Conservation (phyloP, 2,888 invertebrate species). For the Dinocampus coccinellae region DNA sequence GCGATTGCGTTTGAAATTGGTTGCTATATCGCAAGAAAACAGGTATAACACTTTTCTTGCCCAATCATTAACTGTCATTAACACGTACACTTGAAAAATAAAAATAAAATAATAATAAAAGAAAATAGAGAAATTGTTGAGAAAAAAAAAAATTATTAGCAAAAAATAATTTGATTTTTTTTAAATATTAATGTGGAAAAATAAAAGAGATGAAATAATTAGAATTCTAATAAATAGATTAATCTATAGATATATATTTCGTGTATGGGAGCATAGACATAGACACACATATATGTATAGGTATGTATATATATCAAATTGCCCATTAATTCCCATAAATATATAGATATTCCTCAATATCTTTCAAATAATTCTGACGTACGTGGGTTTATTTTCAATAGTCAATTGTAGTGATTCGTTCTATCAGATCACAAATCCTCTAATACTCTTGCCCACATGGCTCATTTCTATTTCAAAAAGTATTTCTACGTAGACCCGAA, state of each 20-base stretch:
- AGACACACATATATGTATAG: no score
- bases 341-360: not conserved
- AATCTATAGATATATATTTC: no score
- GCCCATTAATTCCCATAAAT: constrained; percentile 21
- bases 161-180: not conserved
- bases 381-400: constrained; percentile 41
- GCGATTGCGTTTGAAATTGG: constrained; percentile 4
- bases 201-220: not conserved
- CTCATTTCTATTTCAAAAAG: not conserved
- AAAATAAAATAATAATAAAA: not conserved
- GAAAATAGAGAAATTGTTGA: not conserved
- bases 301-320: no score
- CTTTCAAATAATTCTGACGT: constrained; percentile 24
- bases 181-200: not conserved
- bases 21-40: not conserved
- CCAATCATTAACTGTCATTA: constrained; percentile 32
- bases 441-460: constrained; percentile 24
- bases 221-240: no score
- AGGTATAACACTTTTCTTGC: constrained; percentile 1
- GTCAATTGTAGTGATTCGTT: constrained; percentile 40
- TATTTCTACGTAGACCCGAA: not conserved
- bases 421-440: constrained; percentile 37
- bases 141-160: not conserved
- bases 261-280: no score
- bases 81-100: constrained; percentile 15